These are phyloP conservation scores for Siniperca chuatsi DNA, from an alignment of 2,113 vertebrate genomes.

Conservation along the genomic window DNA sequence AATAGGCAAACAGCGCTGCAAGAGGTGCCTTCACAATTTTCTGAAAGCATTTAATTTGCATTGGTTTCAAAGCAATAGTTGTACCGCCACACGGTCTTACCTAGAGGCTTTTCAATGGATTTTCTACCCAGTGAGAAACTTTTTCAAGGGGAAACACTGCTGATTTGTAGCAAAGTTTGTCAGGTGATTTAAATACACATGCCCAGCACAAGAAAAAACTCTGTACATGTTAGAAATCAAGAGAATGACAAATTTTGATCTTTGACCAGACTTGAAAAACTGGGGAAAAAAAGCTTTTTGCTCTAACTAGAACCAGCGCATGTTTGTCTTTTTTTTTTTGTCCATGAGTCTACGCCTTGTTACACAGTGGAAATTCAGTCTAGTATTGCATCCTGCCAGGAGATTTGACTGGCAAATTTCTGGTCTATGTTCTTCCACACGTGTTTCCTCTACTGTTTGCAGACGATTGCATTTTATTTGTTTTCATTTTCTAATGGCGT, in stretches of 20 bases:
- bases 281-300: constrained; percentile 1
- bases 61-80: constrained; percentile 39
- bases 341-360: neutral
- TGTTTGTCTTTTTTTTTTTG: constrained; percentile 5
- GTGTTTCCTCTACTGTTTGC: constrained; percentile 62
- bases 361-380: constrained; percentile 6
- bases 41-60: constrained; percentile 50
- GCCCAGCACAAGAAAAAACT: constrained; percentile 20
- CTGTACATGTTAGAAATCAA: neutral
- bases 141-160: constrained; percentile 21
- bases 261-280: constrained; percentile 18
- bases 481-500: constrained; percentile 76
- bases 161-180: constrained; percentile 19
- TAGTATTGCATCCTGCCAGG: constrained; percentile 39
- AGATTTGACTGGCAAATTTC: constrained; percentile 48
- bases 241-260: constrained; percentile 7
- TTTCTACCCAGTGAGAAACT: constrained; percentile 16
- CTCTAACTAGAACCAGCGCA: neutral
- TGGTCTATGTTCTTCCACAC: constrained; percentile 33
- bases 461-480: constrained; percentile 75
- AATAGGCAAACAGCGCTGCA: constrained; percentile 14
- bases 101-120: constrained; percentile 17
- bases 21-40: constrained; percentile 28
- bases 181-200: constrained; percentile 38
- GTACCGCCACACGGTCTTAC: neutral